Base-by-base conservation (phyloP, 1,140 invertebrate genomes). In the Drosophila kikkawai region DNA sequence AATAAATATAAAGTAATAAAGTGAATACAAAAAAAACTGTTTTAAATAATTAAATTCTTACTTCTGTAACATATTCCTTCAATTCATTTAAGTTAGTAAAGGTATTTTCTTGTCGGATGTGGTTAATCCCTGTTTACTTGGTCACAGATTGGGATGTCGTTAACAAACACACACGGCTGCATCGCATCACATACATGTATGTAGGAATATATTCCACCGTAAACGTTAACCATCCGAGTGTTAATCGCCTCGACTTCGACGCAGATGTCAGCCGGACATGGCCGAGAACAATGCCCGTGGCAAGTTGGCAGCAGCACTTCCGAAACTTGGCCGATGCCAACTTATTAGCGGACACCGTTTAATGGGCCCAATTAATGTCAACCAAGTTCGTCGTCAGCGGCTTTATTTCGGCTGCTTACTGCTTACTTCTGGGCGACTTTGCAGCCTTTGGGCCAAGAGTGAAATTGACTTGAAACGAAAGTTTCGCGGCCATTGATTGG, bases 331-430 rank as follows among this genome's bases (percentile, higher is more conserved):
- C 68, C 66, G 56, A 77, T 57, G 70, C 60, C 69, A 85, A 90
- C 78, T 90, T 85, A 88, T 88, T 90, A 90, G 85, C 81, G 86
- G 65, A 78, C 75, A 75, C 69, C 68, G 68, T 85, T 81, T 85
- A 90, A 88, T 88, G 75, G 81, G 79, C 34, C 66, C 85, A 90
- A 91, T 88, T 91, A 90, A 85, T 88, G 85, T 91, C 85, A 85
- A 85, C 85, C 70, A 74, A 74, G 70, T 74, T 74, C 67, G 70
- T 55, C 58, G 57, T 36, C 63, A 22, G 57, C 53, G 34, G 55
- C 55, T 26, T 22, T 39, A 56, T 26, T 56, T 29, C 36, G 55
- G 12, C 55, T n/a, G 36, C 51, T 48, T 26, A 26, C 47, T 44
- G 55, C 53, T 56, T 56, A 56, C 53, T 74, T 26, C 19, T 39